A percentile compares a stretch with the other conserved stretches of the same genome.
These are phyloP conservation scores for Danio albolineatus DNA, from an alignment of 2,797 vertebrate species.

Conservation along the genomic window DNA sequence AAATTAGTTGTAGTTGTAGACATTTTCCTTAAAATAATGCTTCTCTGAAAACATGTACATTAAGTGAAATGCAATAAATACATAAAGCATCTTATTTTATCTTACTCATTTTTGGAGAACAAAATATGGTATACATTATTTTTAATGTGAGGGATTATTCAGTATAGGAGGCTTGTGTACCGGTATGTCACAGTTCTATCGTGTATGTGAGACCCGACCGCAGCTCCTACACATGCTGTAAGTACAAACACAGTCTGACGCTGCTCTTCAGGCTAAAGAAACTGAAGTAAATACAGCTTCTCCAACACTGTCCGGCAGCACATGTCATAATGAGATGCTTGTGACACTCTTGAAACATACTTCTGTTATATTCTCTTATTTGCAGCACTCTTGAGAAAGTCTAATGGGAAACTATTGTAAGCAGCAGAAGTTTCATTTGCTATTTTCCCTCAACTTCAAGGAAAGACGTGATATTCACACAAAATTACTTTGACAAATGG, in stretches of 20 bases:
- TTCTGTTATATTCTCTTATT: constrained; percentile 34
- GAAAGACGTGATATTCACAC: not conserved
- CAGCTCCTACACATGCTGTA: constrained; percentile 40
- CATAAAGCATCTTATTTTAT: too few relatives aligned
- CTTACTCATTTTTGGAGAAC: too few relatives aligned
- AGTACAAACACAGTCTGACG: constrained; percentile 37
- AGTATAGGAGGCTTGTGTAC: not conserved
- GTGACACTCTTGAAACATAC: constrained; percentile 33
- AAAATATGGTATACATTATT: too few relatives aligned
- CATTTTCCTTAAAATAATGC: too few relatives aligned
- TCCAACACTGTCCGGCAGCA: constrained; percentile 32
- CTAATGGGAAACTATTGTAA: not conserved
- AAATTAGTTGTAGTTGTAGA: too few relatives aligned
- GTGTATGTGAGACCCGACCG: constrained; percentile 25
- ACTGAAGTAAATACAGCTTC: constrained; percentile 33
- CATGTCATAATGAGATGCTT: constrained; percentile 39
- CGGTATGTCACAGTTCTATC: constrained; percentile 27
- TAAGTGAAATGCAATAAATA: too few relatives aligned
- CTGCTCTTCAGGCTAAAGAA: constrained; percentile 46
- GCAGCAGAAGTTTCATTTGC: not conserved
- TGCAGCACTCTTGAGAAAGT: not conserved
- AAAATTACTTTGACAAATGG: constrained; percentile 37
- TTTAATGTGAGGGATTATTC: not conserved
- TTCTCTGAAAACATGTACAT: too few relatives aligned
- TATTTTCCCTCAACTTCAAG: not conserved